Conservation (phyloP, 2,888 invertebrate species). For the Schizaphis graminum region DNA sequence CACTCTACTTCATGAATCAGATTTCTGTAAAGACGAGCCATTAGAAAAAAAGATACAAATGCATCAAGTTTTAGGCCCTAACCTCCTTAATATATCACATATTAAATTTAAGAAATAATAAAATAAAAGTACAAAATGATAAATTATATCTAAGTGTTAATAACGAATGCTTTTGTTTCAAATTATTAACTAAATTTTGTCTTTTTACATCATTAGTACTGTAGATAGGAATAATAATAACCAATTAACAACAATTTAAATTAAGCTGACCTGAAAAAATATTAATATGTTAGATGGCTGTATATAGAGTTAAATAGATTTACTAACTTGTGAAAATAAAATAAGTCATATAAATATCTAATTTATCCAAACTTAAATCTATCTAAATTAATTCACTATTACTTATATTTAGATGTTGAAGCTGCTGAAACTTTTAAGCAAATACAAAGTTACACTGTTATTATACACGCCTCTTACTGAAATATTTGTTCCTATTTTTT, state of each 20-base stretch:
- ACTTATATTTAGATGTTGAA: not conserved
- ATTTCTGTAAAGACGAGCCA: no score
- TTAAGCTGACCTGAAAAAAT: not conserved
- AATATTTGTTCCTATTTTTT: no score
- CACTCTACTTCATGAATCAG: no score
- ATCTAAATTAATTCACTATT: not conserved
- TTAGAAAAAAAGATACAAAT: no score
- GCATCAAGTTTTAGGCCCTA: no score
- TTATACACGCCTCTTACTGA: no score
- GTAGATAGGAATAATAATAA: not conserved
- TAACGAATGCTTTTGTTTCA: not conserved
- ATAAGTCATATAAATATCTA: not conserved
- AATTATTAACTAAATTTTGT: not conserved
- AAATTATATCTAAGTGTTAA: not conserved
- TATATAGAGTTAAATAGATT: not conserved
- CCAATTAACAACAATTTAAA: not conserved
- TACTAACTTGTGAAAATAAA: not conserved
- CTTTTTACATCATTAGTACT: not conserved
- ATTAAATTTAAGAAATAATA: not conserved
- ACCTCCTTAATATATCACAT: no score
- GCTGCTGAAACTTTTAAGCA: not conserved
- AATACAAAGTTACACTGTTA: not conserved
- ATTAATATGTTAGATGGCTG: not conserved
- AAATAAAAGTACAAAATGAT: not conserved
- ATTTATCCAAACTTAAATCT: not conserved